These are phyloP conservation scores for Ceraclea dissimilis DNA, from an alignment of 2,888 invertebrate genomes.

Conservation along the genomic window DNA sequence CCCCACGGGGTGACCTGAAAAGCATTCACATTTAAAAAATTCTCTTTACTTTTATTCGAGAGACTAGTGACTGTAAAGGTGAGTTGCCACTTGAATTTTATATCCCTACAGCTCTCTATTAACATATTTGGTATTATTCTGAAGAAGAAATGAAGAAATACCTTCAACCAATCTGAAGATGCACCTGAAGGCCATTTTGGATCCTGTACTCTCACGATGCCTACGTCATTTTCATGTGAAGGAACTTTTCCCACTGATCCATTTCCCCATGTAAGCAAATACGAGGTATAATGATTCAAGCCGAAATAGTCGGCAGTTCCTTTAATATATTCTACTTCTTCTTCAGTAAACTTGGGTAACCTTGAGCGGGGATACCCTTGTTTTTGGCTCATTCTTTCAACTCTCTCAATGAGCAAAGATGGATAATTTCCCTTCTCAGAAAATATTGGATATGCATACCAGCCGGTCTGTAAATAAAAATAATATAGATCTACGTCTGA, in stretches of 20 bases:
- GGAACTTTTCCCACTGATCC: conserved; percentile 42
- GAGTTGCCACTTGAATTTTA: too few species aligned
- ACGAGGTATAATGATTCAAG: conserved; percentile 46
- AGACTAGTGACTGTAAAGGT: too few species aligned
- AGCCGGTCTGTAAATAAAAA: conserved; percentile 37
- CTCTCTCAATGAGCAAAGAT: conserved; percentile 43
- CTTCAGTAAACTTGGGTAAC: conserved; percentile 47
- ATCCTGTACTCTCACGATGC: conserved; percentile 49
- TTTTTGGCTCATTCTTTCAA: conserved; percentile 45
- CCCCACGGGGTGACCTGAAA: conserved; percentile 52
- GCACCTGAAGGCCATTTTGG: conserved; percentile 53
- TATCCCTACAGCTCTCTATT: too few species aligned
- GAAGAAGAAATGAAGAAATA: too few species aligned
- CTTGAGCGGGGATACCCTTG: conserved; percentile 51
- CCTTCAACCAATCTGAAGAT: conserved; percentile 51
- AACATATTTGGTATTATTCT: too few species aligned
- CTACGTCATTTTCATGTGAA: conserved; percentile 55
- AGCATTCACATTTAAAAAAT: not conserved
- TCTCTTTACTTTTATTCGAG: too few species aligned
- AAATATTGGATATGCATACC: conserved; percentile 51
- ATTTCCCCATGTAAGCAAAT: conserved; percentile 40
- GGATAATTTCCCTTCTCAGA: conserved; percentile 52
- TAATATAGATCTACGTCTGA: not conserved
- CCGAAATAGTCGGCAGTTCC: conserved; percentile 48
- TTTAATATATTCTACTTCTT: conserved; percentile 41